phyloP scores from a whole-genome alignment of 2,888 invertebrate species.

The Tetragnatha montana region DNA sequence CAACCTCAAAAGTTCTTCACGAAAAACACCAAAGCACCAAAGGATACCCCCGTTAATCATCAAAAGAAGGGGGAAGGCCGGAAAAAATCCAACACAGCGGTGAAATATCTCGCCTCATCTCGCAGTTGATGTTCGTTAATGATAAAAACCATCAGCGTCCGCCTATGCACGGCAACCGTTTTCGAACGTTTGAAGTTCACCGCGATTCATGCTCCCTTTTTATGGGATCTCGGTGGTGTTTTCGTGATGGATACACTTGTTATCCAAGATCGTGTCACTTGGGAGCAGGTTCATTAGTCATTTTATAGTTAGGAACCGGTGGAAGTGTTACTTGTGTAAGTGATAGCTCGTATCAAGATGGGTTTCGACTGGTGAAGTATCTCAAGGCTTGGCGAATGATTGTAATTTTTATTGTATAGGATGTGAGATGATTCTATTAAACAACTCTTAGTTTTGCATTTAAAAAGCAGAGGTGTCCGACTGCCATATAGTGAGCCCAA shows the following conservation, averaged over 20 bases:
- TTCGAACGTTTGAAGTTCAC: conserved; percentile 53
- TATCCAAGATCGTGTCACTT: background rate
- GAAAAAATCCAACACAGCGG: conserved; percentile 20
- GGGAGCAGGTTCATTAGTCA: background rate
- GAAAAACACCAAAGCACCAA: background rate
- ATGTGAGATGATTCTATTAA: too few species aligned
- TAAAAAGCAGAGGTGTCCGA: too few species aligned
- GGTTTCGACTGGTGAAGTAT: too few species aligned
- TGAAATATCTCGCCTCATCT: conserved; percentile 54
- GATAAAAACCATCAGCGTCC: conserved; percentile 62
- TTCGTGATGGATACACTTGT: conserved; percentile 1
- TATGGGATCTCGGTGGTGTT: conserved; percentile 1
- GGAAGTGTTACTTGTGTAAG: background rate
- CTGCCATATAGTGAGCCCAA: too few species aligned
- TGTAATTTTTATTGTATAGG: too few species aligned
- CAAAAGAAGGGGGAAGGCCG: background rate
- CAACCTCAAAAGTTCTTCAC: background rate
- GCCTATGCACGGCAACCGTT: conserved; percentile 51
- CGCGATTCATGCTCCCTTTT: conserved; percentile 42
- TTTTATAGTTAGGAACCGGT: background rate
- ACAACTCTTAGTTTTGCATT: too few species aligned
- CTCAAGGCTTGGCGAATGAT: too few species aligned
- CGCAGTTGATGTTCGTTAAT: conserved; percentile 50
- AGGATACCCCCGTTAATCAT: conserved; percentile 49
- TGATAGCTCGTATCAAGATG: too few species aligned